Evolutionary conservation across 1,140 invertebrate species (phyloP).

Genomic region (Aphaenogaster floridana): DNA sequence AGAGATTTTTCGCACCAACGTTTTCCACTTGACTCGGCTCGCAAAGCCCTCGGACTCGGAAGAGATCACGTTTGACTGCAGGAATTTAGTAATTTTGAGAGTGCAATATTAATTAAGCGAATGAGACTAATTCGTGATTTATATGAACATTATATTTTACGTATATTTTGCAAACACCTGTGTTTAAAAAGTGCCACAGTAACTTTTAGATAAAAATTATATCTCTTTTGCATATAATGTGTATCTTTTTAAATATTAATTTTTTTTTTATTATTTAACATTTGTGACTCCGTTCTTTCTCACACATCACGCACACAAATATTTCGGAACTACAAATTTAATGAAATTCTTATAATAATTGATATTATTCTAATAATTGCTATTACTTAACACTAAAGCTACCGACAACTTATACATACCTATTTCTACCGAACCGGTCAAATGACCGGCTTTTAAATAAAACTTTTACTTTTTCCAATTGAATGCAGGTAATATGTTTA

Average conservation of each 20-base stretch:
- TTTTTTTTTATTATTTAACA: conserved; percentile 4
- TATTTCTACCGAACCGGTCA: too few species aligned
- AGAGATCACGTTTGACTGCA: background rate
- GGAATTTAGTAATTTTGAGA: background rate
- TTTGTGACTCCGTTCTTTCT: background rate
- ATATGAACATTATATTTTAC: background rate
- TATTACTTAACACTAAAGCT: too few species aligned
- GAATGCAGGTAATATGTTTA: too few species aligned
- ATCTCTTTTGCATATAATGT: background rate
- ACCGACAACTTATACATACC: too few species aligned
- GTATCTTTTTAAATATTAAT: background rate
- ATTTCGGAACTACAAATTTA: background rate
- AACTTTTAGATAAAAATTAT: background rate
- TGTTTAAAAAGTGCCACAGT: background rate
- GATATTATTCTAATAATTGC: too few species aligned
- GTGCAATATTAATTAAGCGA: background rate
- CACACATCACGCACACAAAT: background rate
- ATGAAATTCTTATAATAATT: background rate
- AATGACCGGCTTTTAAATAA: too few species aligned
- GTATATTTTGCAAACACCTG: background rate
- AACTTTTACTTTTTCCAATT: too few species aligned
- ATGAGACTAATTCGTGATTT: background rate
- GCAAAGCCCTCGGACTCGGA: background rate
- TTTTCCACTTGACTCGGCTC: background rate
- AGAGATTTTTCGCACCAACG: conserved; percentile 8